phyloP scores from a whole-genome alignment of 2,113 vertebrate species.

The Leucoraja erinaceus region DNA sequence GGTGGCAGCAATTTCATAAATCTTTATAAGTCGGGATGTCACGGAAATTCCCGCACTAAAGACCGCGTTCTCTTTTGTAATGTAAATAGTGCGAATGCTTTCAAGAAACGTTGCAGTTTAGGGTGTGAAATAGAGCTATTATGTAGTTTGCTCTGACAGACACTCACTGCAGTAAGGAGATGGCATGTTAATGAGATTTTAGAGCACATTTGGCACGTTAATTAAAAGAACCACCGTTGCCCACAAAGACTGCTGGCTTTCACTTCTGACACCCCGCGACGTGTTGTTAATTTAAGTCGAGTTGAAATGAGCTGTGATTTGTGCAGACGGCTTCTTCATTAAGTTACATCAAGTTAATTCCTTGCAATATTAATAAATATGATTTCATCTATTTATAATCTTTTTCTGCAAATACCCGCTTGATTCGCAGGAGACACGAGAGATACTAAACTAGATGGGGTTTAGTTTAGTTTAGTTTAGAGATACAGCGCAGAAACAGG shows the following conservation, averaged over 20 bases:
- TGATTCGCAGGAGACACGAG: background rate
- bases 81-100: slow-evolving; percentile 6
- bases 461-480: too few species aligned
- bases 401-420: background rate
- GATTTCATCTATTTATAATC: background rate
- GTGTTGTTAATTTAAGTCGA: background rate
- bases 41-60: background rate
- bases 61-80: background rate
- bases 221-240: background rate
- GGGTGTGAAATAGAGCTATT: slow-evolving; percentile 17
- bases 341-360: background rate
- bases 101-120: background rate
- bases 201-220: slow-evolving; percentile 21
- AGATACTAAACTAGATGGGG: too few species aligned
- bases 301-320: slow-evolving; percentile 8
- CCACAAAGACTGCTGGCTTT: background rate
- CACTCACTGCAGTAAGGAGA: background rate
- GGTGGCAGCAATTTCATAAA: background rate
- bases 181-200: slow-evolving; percentile 23
- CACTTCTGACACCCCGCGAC: background rate
- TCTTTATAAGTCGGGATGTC: background rate
- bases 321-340: background rate
- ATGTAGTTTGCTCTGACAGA: background rate
- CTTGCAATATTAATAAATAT: background rate
- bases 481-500: too few species aligned